Conservation (phyloP, 2,113 vertebrate species). For the Pseudonaja textilis region DNA sequence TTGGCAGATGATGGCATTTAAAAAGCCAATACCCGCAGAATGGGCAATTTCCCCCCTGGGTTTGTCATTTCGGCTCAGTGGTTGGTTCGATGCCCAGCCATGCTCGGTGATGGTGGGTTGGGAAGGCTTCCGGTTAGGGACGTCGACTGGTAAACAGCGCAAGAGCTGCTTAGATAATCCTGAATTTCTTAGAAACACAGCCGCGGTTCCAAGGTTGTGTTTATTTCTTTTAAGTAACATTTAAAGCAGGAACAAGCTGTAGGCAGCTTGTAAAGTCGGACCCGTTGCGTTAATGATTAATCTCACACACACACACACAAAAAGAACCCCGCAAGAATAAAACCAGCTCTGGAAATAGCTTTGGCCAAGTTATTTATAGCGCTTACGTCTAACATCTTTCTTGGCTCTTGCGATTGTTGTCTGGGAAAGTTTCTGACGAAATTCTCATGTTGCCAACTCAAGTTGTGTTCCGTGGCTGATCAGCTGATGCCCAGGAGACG, state of each 20-base stretch:
- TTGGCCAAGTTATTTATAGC: conserved; percentile 13
- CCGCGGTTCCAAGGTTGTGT: background rate
- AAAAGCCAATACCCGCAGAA: background rate
- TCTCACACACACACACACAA: background rate
- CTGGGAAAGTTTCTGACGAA: background rate
- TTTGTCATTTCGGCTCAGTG: background rate
- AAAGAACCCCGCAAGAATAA: background rate
- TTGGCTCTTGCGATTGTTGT: background rate
- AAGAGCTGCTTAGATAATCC: no score
- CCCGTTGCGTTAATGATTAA: conserved; percentile 5
- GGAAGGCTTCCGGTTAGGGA: no score
- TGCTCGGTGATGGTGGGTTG: no score
- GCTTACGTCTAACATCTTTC: background rate
- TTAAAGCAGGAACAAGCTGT: background rate
- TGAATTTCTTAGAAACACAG: background rate
- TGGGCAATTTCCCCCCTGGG: background rate
- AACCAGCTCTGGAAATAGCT: conserved; percentile 1
- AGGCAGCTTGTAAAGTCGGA: background rate
- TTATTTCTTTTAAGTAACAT: background rate
- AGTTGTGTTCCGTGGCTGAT: background rate
- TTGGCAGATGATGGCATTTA: background rate
- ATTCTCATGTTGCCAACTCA: background rate
- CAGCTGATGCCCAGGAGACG: background rate
- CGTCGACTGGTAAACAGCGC: no score
- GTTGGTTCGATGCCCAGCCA: background rate